These are phyloP conservation scores for Pachymerium ferrugineum DNA, from an alignment of 2,888 invertebrate species.

Conservation along the genomic window DNA sequence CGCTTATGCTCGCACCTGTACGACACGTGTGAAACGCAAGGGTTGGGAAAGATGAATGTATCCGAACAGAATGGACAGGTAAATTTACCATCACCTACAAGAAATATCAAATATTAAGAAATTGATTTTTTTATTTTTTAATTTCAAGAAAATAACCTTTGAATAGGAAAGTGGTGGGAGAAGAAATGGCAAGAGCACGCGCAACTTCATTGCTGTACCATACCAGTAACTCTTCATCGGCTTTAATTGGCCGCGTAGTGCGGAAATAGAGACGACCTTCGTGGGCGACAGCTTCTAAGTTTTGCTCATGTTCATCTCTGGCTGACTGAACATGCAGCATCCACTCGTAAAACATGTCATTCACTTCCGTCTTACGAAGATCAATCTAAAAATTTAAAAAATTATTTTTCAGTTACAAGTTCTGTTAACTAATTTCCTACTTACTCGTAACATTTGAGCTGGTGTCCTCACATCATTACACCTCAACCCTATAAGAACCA, in stretches of 20 bases:
- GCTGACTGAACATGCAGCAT: slow-evolving; percentile 47
- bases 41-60: slow-evolving; percentile 34
- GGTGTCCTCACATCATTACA: slow-evolving; percentile 29
- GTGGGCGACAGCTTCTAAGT: slow-evolving; percentile 45
- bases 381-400: background rate
- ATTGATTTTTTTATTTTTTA: background rate
- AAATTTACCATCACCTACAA: slow-evolving; percentile 33
- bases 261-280: slow-evolving; percentile 46
- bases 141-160: slow-evolving; percentile 33
- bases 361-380: background rate
- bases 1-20: slow-evolving; percentile 35
- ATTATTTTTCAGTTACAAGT: too few species aligned
- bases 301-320: slow-evolving; percentile 45
- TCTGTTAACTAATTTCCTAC: background rate
- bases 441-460: slow-evolving; percentile 29
- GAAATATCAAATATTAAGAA: background rate
- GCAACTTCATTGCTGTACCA: slow-evolving; percentile 48
- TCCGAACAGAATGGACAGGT: slow-evolving; percentile 36
- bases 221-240: slow-evolving; percentile 45
- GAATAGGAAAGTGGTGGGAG: slow-evolving; percentile 33
- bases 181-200: slow-evolving; percentile 42
- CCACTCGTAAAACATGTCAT: slow-evolving; percentile 41
- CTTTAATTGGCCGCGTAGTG: slow-evolving; percentile 43
- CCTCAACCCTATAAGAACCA: slow-evolving; percentile 34
- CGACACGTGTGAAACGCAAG: slow-evolving; percentile 35